phyloP scores from a whole-genome alignment of 1,140 invertebrate species.

The Pectinophora gossypiella region DNA sequence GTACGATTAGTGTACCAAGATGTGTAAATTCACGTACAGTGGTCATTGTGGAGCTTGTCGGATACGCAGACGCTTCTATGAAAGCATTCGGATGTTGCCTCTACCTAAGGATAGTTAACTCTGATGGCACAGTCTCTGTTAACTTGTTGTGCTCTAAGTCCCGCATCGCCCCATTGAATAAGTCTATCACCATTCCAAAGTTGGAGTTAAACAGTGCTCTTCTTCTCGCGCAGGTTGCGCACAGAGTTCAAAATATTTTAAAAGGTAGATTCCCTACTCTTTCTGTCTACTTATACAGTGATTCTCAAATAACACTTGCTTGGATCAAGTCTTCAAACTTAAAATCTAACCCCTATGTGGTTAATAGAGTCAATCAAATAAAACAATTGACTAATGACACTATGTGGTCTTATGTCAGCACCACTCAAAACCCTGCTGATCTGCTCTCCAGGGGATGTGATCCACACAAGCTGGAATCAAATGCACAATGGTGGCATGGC shows the following conservation, averaged over 20 bases:
- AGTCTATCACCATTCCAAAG: constrained; percentile 22
- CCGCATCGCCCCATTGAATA: constrained; percentile 32
- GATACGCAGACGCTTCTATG: constrained; percentile 10
- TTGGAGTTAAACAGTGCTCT: constrained; percentile 40
- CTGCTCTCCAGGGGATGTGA: constrained; percentile 14
- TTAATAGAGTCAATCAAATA: constrained; percentile 47
- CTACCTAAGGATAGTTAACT: constrained; percentile 19
- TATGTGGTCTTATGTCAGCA: constrained; percentile 10
- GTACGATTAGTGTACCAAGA: neutral
- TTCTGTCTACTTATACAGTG: constrained; percentile 22
- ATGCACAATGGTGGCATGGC: constrained; percentile 29
- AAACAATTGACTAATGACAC: constrained; percentile 18
- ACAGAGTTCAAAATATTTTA: constrained; percentile 3
- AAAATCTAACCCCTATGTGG: constrained; percentile 42
- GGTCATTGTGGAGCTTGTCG: neutral
- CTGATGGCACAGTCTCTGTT: constrained; percentile 1
- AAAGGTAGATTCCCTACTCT: neutral
- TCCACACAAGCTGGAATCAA: constrained; percentile 12
- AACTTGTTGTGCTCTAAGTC: constrained; percentile 30
- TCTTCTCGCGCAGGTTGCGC: too few species aligned
- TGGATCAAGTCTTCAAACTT: constrained; percentile 36
- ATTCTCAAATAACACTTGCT: constrained; percentile 43
- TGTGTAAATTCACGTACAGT: neutral
- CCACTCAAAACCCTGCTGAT: constrained; percentile 23
- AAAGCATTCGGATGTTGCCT: constrained; percentile 30